Evolutionary conservation across 2,797 vertebrate genomes (phyloP).

Genomic region (Florisuga fusca): DNA sequence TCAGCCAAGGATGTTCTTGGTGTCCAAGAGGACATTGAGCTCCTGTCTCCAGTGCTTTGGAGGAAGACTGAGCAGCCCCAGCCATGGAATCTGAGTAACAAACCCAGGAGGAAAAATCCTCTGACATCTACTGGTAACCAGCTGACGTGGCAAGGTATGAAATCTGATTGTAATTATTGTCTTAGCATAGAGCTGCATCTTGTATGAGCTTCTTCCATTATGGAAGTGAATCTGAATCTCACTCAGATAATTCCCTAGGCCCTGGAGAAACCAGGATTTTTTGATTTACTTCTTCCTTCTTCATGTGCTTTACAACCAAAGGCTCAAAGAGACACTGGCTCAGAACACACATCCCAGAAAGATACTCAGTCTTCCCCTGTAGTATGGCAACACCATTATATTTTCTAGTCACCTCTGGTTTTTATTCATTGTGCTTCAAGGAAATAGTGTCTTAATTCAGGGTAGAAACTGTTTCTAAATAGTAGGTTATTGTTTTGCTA

Average conservation of each 20-base stretch:
- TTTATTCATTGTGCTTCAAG: not conserved
- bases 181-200: not conserved
- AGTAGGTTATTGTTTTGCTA: not conserved
- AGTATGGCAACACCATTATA: not conserved
- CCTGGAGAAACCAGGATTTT: not conserved
- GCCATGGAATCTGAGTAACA: not conserved
- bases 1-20: not conserved
- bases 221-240: not conserved
- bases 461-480: not conserved
- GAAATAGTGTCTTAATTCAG: not conserved
- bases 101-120: not conserved
- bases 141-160: not conserved
- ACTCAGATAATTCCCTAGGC: not conserved
- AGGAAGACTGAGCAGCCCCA: not conserved
- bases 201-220: not conserved
- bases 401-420: not conserved
- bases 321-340: not conserved
- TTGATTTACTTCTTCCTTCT: not conserved
- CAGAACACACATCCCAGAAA: not conserved
- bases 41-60: not conserved
- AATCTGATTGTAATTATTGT: slow-evolving; percentile 9
- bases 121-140: not conserved
- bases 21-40: not conserved
- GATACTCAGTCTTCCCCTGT: not conserved
- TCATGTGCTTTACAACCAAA: fast-evolving